These are phyloP conservation scores for Notiomystis cincta DNA, from an alignment of 2,113 vertebrate species.

Conservation along the genomic window DNA sequence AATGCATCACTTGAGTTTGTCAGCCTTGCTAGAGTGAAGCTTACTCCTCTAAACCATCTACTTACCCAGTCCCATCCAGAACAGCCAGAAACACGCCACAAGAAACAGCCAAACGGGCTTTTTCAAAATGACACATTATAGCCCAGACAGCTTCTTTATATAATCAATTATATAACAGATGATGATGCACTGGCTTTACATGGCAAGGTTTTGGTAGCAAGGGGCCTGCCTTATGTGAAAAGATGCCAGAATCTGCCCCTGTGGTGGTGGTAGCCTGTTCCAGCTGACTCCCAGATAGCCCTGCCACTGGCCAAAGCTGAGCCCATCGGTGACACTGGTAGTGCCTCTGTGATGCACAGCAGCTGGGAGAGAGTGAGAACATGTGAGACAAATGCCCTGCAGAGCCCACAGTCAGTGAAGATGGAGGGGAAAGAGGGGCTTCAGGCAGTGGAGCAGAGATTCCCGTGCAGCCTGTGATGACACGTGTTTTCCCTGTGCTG, in stretches of 20 bases:
- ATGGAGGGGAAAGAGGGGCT: neutral
- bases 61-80: neutral
- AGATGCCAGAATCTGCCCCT: neutral
- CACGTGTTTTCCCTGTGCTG: accelerated
- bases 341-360: neutral
- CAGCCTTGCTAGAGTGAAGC: neutral
- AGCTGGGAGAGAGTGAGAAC: neutral
- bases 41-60: neutral
- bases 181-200: neutral
- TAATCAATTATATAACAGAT: neutral
- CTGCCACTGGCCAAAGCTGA: accelerated
- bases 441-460: neutral
- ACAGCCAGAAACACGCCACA: neutral
- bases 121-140: neutral
- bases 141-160: neutral
- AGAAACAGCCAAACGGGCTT: neutral
- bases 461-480: neutral
- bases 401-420: neutral
- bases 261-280: neutral
- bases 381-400: neutral
- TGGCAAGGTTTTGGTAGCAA: neutral
- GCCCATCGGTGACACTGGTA: neutral
- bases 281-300: accelerated
- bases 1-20: neutral
- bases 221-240: neutral